Conservation (phyloP, 2,113 vertebrate species). For the Catharus bicknelli region DNA sequence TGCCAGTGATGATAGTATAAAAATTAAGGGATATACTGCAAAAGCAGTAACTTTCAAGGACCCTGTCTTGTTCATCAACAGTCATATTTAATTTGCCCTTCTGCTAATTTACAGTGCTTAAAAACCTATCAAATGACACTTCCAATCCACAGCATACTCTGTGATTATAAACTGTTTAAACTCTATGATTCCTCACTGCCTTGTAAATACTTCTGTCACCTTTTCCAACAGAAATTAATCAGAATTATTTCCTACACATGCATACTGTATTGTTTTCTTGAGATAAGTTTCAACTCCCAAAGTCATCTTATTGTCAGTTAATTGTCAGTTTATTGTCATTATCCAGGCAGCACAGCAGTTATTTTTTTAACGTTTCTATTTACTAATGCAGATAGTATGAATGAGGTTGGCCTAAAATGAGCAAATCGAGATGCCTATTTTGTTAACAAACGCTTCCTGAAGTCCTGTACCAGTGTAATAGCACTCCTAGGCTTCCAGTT, state of each 20-base stretch:
- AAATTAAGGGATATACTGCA: not conserved
- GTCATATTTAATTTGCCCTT: constrained; percentile 31
- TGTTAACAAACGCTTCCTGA: not conserved
- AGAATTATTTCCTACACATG: not conserved
- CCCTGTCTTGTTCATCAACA: constrained; percentile 12
- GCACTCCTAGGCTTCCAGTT: not conserved
- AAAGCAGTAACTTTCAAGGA: constrained; percentile 6
- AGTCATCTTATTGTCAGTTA: not conserved
- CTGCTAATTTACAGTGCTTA: constrained; percentile 35
- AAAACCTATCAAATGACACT: constrained; percentile 26
- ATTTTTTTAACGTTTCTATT: not conserved
- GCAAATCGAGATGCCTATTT: not conserved
- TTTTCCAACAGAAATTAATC: constrained; percentile 13
- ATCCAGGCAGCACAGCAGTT: not conserved
- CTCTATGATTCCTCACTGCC: not conserved
- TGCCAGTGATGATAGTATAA: accelerated
- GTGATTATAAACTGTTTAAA: constrained; percentile 47
- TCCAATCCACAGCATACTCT: not conserved
- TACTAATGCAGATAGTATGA: not conserved
- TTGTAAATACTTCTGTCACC: constrained; percentile 9
- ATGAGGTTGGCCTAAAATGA: not conserved
- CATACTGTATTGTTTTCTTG: not conserved
- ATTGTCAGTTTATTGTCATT: not conserved
- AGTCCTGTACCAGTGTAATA: not conserved
- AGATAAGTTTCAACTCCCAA: not conserved